Evolutionary conservation across 2,113 vertebrate species (phyloP).

Genomic region (Mastomys natalensis): DNA sequence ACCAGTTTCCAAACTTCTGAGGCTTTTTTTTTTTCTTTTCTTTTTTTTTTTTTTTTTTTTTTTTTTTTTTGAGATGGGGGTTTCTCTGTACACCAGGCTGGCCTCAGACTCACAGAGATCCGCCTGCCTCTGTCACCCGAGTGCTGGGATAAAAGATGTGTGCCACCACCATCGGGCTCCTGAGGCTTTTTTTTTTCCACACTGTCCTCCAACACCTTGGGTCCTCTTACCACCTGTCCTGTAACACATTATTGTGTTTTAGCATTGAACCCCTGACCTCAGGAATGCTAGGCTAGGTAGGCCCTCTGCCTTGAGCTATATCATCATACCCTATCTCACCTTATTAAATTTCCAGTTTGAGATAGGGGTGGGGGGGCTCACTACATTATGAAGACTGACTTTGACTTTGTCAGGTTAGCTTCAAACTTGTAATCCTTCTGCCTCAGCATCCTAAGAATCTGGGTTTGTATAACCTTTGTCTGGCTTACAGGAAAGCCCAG

Average conservation of each 20-base stretch:
- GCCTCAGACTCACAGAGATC: neutral
- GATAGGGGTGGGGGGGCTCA: neutral
- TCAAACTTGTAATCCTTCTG: neutral
- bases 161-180: neutral
- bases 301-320: neutral
- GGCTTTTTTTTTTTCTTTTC: fast-evolving
- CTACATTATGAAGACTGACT: neutral
- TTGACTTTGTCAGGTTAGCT: neutral
- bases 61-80: no score
- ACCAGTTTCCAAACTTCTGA: neutral
- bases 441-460: neutral
- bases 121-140: neutral
- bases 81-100: neutral
- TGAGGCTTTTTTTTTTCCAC: neutral
- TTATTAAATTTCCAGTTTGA: neutral
- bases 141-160: neutral
- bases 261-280: neutral
- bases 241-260: neutral
- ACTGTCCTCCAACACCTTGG: neutral
- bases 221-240: neutral
- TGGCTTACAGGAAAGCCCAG: neutral
- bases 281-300: neutral
- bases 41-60: neutral
- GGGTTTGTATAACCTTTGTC: neutral
- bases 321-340: neutral